Evolutionary conservation across 2,888 invertebrate genomes (phyloP).

Genomic region (Eudasyphora cyanicolor): DNA sequence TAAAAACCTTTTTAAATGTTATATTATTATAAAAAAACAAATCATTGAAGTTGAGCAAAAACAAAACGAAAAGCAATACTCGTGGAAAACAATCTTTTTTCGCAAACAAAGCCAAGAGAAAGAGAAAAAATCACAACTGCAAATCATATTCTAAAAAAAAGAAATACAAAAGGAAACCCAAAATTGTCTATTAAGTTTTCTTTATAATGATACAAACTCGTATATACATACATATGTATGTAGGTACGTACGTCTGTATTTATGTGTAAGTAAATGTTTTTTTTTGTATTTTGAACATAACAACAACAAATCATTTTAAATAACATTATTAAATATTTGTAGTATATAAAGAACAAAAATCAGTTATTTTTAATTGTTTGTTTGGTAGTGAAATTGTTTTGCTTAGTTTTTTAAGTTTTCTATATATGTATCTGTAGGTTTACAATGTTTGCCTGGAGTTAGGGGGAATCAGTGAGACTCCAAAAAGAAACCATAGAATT

Average conservation of each 20-base stretch:
- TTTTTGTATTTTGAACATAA: neutral
- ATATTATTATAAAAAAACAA: conserved; percentile 34
- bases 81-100: conserved; percentile 24
- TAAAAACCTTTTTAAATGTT: conserved; percentile 34
- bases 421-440: neutral
- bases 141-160: conserved; percentile 21
- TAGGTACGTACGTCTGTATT: too few species aligned
- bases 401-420: conserved; percentile 15
- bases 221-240: neutral
- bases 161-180: neutral
- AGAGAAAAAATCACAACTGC: neutral
- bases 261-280: too few species aligned
- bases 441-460: neutral
- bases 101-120: conserved; percentile 30
- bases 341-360: neutral
- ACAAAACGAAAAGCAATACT: conserved; percentile 61
- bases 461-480: too few species aligned
- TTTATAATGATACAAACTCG: conserved; percentile 33
- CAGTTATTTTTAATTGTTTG: conserved; percentile 11
- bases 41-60: conserved; percentile 34
- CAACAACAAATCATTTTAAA: neutral
- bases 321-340: neutral
- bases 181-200: neutral
- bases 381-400: conserved; percentile 25
- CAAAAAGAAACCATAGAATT: too few species aligned